Base-by-base conservation (phyloP, 2,888 invertebrate species). In the Clepsis dumicolana region DNA sequence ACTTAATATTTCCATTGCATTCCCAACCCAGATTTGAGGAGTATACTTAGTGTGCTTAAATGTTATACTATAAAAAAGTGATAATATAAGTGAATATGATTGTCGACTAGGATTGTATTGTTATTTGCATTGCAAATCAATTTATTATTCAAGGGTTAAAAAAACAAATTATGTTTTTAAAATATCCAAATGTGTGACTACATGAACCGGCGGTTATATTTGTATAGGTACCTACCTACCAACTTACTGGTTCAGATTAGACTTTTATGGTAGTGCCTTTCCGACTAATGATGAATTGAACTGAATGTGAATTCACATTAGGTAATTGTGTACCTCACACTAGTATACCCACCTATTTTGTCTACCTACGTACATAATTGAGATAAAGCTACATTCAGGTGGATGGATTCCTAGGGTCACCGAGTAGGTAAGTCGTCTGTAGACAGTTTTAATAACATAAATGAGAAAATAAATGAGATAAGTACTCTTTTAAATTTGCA, bases 11-110 rank as follows among this genome's bases (percentile, higher is more conserved):
- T 41, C 59, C 50, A 32, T 38, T 67, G 62, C 67, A 67, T 67
- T 67, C 67, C 67, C 38, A 56, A 50, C 38, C 29, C 48, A 63
- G 56, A 53, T 56, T 62, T 38, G 50, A 38, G 25, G 24, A 63
- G 35, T 32, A 53, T 41, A n/a, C 1, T 3, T 14, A 2, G 25
- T 52, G n/a, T 35, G 7, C 21, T 21, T n/a, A 35, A 57, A 57
- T 27, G 8, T 29, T 29, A 29, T n/a, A 35, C 35, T 7, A 4
- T 29, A 29, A 16, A 48, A 48, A 21, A 48, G 48, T 48, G 12
- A 48, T 18, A 16, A 41, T 21, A 10, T 18, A 21, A 48, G 21
- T 21, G 48, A 16, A 16, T 12, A 21, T 21, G 2, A 48, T 21
- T 12, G 48, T 8, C 48, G 48, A 41, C 2, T 44, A 18, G 18